A percentile compares a stretch with the other conserved stretches of the same genome.
Conservation (phyloP, 1,140 invertebrate genomes). For the Panagrolaimus sp. region DNA sequence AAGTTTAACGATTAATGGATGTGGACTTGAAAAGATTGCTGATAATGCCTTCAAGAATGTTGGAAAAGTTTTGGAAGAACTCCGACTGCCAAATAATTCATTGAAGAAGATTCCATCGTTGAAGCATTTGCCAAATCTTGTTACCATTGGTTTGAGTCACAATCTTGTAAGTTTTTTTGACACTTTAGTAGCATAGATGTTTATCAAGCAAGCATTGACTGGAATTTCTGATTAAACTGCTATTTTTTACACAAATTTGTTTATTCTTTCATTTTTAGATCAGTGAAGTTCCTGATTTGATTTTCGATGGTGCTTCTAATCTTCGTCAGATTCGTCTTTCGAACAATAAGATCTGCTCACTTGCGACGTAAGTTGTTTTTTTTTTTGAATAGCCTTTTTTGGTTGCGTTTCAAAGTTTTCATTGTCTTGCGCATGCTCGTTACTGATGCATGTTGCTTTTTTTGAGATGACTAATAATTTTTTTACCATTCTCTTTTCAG, state of each 20-base stretch:
- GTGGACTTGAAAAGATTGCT: slow-evolving; percentile 28
- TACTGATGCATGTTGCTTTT: too few species aligned
- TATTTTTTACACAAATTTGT: neutral
- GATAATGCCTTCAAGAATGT: slow-evolving; percentile 29
- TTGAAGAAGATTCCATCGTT: slow-evolving; percentile 32
- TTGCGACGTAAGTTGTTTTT: slow-evolving; percentile 41
- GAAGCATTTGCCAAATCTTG: slow-evolving; percentile 29
- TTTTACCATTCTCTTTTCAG: slow-evolving; percentile 22
- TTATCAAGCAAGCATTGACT: too few species aligned
- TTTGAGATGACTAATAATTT: neutral
- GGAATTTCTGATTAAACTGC: too few species aligned
- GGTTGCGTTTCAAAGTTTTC: neutral
- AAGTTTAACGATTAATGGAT: slow-evolving; percentile 32
- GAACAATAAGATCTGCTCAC: slow-evolving; percentile 46
- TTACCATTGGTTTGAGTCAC: slow-evolving; percentile 41
- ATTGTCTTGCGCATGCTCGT: neutral
- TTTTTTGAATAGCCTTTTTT: too few species aligned
- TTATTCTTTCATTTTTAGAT: slow-evolving; percentile 36
- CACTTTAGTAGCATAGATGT: neutral
- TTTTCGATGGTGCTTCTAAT: slow-evolving; percentile 38
- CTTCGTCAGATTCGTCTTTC: slow-evolving; percentile 46
- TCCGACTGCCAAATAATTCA: slow-evolving; percentile 38
- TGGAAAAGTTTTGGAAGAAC: slow-evolving; percentile 35
- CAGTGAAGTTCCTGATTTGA: slow-evolving; percentile 38
- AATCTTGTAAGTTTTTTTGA: slow-evolving; percentile 28